Percentiles rank a stretch among this genome's conserved stretches.
Conservation (phyloP, 1,140 invertebrate genomes). For the Wiebesia pumilae region DNA sequence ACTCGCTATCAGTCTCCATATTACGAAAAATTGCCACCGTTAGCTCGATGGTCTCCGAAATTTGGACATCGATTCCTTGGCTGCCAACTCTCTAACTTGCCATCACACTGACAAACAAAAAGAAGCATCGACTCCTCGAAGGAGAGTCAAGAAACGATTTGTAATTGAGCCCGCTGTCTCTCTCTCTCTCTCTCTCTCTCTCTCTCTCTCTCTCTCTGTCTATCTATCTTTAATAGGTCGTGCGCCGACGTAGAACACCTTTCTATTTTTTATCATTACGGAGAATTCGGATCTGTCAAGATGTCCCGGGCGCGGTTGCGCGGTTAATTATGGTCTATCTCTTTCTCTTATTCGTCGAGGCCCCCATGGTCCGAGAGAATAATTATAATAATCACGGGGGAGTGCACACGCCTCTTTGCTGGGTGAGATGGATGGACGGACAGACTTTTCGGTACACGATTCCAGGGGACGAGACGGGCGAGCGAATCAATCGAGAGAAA, state of each 20-base stretch:
- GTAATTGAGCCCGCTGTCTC: slow-evolving; percentile 55
- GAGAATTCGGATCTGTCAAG: slow-evolving; percentile 74
- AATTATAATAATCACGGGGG: slow-evolving; percentile 74
- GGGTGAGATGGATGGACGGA: slow-evolving; percentile 65
- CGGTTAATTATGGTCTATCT: slow-evolving; percentile 71
- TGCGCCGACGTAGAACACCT: slow-evolving; percentile 42
- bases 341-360: slow-evolving; percentile 26
- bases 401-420: slow-evolving; percentile 67
- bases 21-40: slow-evolving; percentile 21
- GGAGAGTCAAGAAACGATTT: slow-evolving; percentile 25
- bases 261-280: slow-evolving; percentile 70
- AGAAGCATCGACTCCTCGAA: neutral
- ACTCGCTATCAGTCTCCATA: slow-evolving; percentile 13
- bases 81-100: neutral
- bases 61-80: slow-evolving; percentile 34
- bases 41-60: slow-evolving; percentile 1
- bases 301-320: slow-evolving; percentile 69
- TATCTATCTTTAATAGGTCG: slow-evolving; percentile 7
- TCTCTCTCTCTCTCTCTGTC: neutral
- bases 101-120: neutral
- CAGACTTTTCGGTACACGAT: slow-evolving; percentile 62
- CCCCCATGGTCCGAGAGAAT: slow-evolving; percentile 62
- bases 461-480: slow-evolving; percentile 4
- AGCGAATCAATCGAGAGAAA: slow-evolving; percentile 16
- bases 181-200: slow-evolving; percentile 35